Base-by-base conservation (phyloP, 2,113 vertebrate species). In the Cephalopholis sonnerati region DNA sequence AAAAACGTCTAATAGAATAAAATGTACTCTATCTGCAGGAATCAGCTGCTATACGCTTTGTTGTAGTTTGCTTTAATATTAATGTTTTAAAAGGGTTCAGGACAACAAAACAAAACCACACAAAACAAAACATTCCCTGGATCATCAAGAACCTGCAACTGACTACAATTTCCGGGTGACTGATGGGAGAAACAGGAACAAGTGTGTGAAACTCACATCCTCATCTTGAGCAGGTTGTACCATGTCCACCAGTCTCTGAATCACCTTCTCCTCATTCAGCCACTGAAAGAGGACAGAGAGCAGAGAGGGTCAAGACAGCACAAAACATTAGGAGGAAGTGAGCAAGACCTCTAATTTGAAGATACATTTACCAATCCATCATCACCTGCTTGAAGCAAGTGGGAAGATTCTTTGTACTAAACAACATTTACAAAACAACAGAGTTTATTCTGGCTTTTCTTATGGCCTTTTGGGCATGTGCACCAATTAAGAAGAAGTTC, bases 181-280 rank as follows among this genome's bases (percentile, higher is more conserved):
- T 16, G 55, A 44, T 2, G 4, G 18, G 36, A 36, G 18, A 72
- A 62, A 70, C 17, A 13, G 24, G 11, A 46, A 25, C 39, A 22
- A 69, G 22, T 74, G 29, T 32, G 5, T 36, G n/a, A 50, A 78
- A 96, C 98, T 97, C 94, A 99, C 98, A 92, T 99, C 98, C 93
- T 99, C 98, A 94, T 99, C 98, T 93, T 99, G 98, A 93, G 96
- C 97, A 0, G 98, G 96, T 80, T 99, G 98, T 46, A 99, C 97
- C 75, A 99, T 97, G 88, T 99, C 98, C 88, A 99, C 97, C 74
- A 99, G 96, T 73, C 97, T 95, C 94, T 99, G 97, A 91, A 99
- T 98, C 84, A 99, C 96, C 82, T 96, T 97, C 94, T 99, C 98
- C 92, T 99, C 98, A 79, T 98, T 99, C 78, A 99, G 89, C 98